A percentile compares a stretch with the other conserved stretches of the same genome.
Conservation (phyloP, 2,888 invertebrate genomes). For the Sabatieria punctata region DNA sequence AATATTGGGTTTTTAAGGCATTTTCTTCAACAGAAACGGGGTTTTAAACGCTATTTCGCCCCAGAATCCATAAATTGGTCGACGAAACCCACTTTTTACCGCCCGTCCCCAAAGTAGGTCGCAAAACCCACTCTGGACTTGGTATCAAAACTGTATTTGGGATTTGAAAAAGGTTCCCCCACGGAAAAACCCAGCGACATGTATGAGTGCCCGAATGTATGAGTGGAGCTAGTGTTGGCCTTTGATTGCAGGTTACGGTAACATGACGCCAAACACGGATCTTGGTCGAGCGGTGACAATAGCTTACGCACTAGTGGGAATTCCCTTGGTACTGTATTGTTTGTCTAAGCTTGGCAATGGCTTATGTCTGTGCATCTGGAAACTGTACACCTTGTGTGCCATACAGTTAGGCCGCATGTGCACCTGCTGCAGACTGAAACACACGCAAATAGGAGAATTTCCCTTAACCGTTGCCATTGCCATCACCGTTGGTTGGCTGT, state of each 20-base stretch:
- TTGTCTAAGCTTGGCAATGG: constrained; percentile 61
- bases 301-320: constrained; percentile 76
- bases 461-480: constrained; percentile 30
- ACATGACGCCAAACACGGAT: constrained; percentile 66
- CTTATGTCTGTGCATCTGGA: constrained; percentile 52
- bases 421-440: neutral
- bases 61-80: too few species aligned
- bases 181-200: too few species aligned
- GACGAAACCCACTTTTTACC: too few species aligned
- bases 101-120: too few species aligned
- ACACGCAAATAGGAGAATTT: neutral
- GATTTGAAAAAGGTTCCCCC: too few species aligned
- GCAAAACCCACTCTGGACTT: too few species aligned
- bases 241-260: too few species aligned
- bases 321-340: constrained; percentile 75
- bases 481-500: constrained; percentile 64
- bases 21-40: neutral
- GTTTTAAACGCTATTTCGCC: neutral
- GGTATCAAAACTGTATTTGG: too few species aligned
- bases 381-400: neutral
- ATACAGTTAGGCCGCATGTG: neutral
- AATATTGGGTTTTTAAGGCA: too few species aligned
- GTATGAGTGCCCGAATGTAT: too few species aligned
- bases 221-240: too few species aligned
- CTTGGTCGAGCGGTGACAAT: constrained; percentile 80